Conservation (phyloP, 1,140 invertebrate genomes). For the Hormaphis cornu region DNA sequence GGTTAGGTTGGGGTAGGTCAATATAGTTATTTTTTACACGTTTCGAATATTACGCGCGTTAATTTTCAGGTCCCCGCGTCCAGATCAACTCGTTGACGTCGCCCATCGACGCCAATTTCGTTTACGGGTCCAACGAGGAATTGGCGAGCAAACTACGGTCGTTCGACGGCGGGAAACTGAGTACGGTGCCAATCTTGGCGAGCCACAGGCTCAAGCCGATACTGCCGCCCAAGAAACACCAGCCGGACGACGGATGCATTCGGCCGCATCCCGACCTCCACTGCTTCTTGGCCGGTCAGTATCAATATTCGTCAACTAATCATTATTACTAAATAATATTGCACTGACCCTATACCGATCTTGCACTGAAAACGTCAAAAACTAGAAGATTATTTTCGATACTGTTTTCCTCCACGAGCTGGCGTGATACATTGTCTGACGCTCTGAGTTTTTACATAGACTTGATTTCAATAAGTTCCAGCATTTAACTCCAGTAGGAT, state of each 20-base stretch:
- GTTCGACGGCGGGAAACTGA: conserved; percentile 45
- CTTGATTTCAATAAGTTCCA: no score
- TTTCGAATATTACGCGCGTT: no score
- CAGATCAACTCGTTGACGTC: conserved; percentile 47
- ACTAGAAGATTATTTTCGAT: no score
- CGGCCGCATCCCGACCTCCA: conserved; percentile 44
- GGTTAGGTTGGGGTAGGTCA: no score
- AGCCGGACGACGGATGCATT: conserved; percentile 49
- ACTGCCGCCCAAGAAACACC: conserved; percentile 45
- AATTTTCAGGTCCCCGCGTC: conserved; percentile 44
- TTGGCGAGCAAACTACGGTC: conserved; percentile 45
- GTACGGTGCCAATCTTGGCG: conserved; percentile 43
- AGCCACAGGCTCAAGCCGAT: conserved; percentile 45
- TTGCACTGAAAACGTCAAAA: no score
- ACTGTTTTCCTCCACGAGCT: no score
- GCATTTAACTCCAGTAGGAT: no score
- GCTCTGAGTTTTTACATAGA: no score
- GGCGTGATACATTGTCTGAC: no score
- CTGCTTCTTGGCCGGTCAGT: conserved; percentile 48
- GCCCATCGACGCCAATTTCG: conserved; percentile 47
- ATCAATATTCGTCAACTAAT: background rate
- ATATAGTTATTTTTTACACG: no score
- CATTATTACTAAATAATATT: background rate
- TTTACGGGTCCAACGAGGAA: conserved; percentile 47
- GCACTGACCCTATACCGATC: no score